Evolutionary conservation across 2,888 invertebrate genomes (phyloP), one percentile per base, ranked within the genome.

Genomic region (Thereva nobilitata): DNA sequence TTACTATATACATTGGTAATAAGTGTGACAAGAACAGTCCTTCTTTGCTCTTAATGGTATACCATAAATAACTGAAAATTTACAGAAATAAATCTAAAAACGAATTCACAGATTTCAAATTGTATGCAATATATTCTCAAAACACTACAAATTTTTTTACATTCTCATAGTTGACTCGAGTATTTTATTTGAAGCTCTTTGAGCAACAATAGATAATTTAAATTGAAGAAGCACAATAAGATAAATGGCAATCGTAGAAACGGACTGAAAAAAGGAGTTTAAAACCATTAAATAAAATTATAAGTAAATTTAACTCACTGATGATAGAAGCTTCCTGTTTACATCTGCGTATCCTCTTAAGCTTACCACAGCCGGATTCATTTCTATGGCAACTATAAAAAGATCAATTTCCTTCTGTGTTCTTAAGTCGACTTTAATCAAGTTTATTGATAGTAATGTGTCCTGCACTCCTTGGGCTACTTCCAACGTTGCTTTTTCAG

Each of bases 301-400:
- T 52, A 66, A n/a, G 49, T 53, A 59, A 23, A 35, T 23, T 40
- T 66, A 38, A 37, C 23, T 41, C 76, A 88, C 88, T 70, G 87
- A 86, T 45, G 87, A 86, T 10, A 89, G 77, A 3, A 88, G 78
- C 74, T 87, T 86, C 65, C 88, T 83, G 75, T 88, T 87, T 23
- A 88, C 87, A 71, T 86, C 78, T 1, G 86, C 85, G 72, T 88
- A 89, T 35, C 89, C 89, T 74, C 86, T 86, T 54, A 89, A 78
- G 38, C 86, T 87, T 1, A 89, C 88, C 12, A 86, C 86, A 0
- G 89, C 88, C 4, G 89, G 88, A 76, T 88, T 88, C 86, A 88
- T 85, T 76, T 87, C 85, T 57, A 88, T 88, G 0, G 88, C 89
- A 72, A 85, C 84, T 70, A 88, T 84, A 77, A 89, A 89, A 68